Evolutionary conservation across 2,888 invertebrate species (phyloP), one percentile per base, ranked within the genome.

Genomic region (Tiphia femorata): DNA sequence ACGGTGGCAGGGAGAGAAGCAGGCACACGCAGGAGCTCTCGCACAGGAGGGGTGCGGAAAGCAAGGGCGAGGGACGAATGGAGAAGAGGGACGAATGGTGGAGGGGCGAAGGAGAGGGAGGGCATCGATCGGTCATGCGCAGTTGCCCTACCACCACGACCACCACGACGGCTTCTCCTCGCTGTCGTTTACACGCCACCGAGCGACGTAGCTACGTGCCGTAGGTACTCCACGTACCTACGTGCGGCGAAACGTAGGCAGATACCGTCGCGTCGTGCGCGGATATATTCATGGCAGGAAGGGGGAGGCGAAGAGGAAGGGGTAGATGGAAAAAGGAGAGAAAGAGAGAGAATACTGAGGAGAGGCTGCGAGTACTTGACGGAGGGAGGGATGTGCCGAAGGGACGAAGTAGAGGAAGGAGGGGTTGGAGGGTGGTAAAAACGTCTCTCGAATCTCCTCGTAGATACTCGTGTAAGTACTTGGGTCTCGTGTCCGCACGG

Each of bases 41-140:
- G n/a, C n/a, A n/a, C n/a, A n/a, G n/a, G n/a, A n/a, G n/a, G n/a
- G n/a, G n/a, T n/a, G n/a, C n/a, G n/a, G n/a, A n/a, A n/a, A n/a
- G n/a, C 25, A 52, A 48, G 44, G 52, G 52, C 55, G 21, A 40
- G 17, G 33, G 42, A 40, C 38, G 54, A 57, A 58, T 58, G 47
- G 62, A 55, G 57, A 52, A 62, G 57, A 50, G 40, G 41, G 35
- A 44, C 49, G 57, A 53, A 51, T 49, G 46, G 49, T 12, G 16
- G 56, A 33, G 5, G 43, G 37, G 21, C 35, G 37, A 35, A 46
- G 44, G 53, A 49, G 61, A 58, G 55, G 69, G 73, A 72, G 72
- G 76, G 72, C 71, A 81, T 81, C 75, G 79, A 78, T 79, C 68
- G 72, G 64, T 58, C 70, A 72, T 77, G 77, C 81, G 81, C 81